phyloP scores from a whole-genome alignment of 2,888 invertebrate species.

The Ectropis crepuscularia region DNA sequence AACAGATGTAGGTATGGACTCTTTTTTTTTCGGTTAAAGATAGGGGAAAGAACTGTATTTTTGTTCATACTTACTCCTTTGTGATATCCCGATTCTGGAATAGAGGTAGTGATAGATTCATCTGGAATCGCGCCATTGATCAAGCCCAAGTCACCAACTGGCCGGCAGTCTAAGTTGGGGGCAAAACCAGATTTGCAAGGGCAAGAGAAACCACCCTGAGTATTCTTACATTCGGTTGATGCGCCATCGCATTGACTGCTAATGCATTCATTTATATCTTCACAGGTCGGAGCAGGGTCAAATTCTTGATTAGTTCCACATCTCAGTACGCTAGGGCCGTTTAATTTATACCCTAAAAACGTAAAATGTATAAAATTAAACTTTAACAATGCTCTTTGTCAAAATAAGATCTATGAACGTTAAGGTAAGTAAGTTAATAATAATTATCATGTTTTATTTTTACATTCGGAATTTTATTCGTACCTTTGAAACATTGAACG shows the following conservation, averaged over 20 bases:
- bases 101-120: slow-evolving; percentile 93
- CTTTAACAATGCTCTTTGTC: too few relatives aligned
- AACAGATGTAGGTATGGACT: too few relatives aligned
- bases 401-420: too few relatives aligned
- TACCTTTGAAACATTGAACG: slow-evolving; percentile 93
- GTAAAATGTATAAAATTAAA: too few relatives aligned
- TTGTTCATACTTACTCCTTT: slow-evolving; percentile 87
- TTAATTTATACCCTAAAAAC: slow-evolving; percentile 90
- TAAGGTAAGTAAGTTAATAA: neutral
- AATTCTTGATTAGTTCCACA: slow-evolving; percentile 94
- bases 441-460: neutral
- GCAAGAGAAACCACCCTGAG: slow-evolving; percentile 94
- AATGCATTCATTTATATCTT: slow-evolving; percentile 96
- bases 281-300: slow-evolving; percentile 93
- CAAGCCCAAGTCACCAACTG: slow-evolving; percentile 94
- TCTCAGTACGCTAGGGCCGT: slow-evolving; percentile 92
- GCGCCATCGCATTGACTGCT: slow-evolving; percentile 95
- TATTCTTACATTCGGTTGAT: slow-evolving; percentile 95
- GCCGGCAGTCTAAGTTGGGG: slow-evolving; percentile 94
- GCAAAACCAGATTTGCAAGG: slow-evolving; percentile 93
- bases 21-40: too few relatives aligned
- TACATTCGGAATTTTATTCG: slow-evolving; percentile 9
- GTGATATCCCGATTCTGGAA: slow-evolving; percentile 91
- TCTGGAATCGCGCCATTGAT: slow-evolving; percentile 96
- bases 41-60: too few relatives aligned